Percentiles rank a stretch among this genome's conserved stretches.
Evolutionary conservation across 2,113 vertebrate genomes (phyloP).

Genomic region (Sturnira hondurensis): DNA sequence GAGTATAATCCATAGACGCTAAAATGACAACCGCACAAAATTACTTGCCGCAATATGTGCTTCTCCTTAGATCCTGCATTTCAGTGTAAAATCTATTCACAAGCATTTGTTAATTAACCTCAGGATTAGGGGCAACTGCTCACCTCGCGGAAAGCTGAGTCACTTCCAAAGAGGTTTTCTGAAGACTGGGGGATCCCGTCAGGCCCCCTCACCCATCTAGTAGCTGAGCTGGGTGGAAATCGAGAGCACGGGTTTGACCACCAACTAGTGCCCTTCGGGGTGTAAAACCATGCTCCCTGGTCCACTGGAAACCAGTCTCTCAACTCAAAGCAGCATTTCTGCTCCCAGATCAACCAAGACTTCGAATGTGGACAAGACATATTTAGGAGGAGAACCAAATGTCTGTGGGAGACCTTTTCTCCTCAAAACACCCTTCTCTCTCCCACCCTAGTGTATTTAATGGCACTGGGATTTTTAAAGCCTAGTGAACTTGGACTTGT

Average conservation of each 20-base stretch:
- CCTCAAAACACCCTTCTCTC: neutral
- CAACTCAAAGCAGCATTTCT: neutral
- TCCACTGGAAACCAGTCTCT: neutral
- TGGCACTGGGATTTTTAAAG: neutral
- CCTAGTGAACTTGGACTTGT: neutral
- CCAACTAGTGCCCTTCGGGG: neutral
- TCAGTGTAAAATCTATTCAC: constrained; percentile 12
- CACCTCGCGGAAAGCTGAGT: neutral
- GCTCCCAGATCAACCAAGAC: neutral
- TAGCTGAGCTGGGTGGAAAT: neutral
- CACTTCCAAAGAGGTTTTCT: neutral
- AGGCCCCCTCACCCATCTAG: neutral
- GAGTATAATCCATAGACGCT: neutral
- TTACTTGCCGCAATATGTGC: neutral
- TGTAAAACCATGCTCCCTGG: neutral
- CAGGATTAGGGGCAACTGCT: neutral
- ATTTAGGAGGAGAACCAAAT: neutral
- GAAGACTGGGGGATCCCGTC: neutral
- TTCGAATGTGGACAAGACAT: neutral
- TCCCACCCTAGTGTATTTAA: neutral
- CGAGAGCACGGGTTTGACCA: neutral
- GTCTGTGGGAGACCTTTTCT: neutral
- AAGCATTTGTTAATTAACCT: neutral
- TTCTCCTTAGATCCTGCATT: neutral
- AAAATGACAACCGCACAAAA: constrained; percentile 36